phyloP scores from a whole-genome alignment of 2,888 invertebrate species.

The Slavum lentiscoides region DNA sequence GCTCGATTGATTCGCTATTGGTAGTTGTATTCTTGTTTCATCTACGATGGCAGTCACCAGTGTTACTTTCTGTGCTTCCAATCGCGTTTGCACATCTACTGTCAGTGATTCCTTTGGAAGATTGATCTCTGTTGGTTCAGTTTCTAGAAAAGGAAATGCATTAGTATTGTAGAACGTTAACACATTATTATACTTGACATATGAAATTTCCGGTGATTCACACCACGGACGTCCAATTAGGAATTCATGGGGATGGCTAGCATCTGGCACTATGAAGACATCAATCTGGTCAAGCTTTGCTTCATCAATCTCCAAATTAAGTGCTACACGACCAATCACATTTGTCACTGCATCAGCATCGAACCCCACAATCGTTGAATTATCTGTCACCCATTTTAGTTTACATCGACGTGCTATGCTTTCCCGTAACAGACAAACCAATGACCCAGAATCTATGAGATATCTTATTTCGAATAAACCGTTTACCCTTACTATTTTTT shows the following conservation, averaged over 20 bases:
- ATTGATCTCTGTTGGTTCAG: not conserved
- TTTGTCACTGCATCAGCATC: not conserved
- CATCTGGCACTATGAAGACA: constrained; percentile 5
- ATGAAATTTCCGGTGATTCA: not conserved
- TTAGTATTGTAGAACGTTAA: not conserved
- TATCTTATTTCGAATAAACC: not conserved
- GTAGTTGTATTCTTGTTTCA: not conserved
- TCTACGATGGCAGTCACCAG: not conserved
- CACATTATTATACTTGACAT: not conserved
- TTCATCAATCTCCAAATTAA: not conserved
- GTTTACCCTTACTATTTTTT: not conserved
- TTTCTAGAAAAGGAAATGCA: not conserved
- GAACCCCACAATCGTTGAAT: not conserved
- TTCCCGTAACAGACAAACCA: not conserved
- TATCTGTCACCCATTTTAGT: not conserved
- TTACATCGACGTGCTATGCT: not conserved
- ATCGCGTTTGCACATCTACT: too few relatives aligned
- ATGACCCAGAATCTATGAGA: constrained; percentile 10
- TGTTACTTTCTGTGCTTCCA: not conserved
- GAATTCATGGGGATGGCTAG: not conserved
- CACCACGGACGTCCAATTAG: constrained; percentile 18
- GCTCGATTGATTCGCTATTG: not conserved
- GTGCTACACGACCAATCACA: not conserved
- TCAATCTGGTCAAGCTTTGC: not conserved
- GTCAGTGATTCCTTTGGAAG: not conserved